Evolutionary conservation across 2,113 vertebrate species (phyloP), one percentile per base, ranked within the genome.

Genomic region (Sinocyclocheilus anophthalmus): DNA sequence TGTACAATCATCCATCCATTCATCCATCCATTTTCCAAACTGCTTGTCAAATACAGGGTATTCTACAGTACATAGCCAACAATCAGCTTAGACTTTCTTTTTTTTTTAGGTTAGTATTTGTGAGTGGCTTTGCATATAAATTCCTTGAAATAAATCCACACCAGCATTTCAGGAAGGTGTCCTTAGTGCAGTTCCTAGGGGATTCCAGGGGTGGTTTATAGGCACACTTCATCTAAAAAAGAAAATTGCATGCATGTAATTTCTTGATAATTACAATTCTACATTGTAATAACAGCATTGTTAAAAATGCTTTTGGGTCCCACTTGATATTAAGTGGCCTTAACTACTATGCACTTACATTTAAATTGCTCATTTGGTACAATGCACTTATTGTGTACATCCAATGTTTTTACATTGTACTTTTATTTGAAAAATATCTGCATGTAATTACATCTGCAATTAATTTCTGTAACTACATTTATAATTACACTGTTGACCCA

Each of bases 91-190:
- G 65, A 67, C 11, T 11, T 26, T 26, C 26, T 63, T 33, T 6
- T 26, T 22, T 57, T 26, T 30, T 5, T 24, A 20, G 16, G 6
- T 63, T 45, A 45, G 22, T 16, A 18, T 33, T 5, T 61, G 30
- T 76, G 12, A 76, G 22, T 48, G 4, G 24, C 61, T 48, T 18
- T 22, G 20, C 75, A 24, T 24, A 0, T 50, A 65, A 30, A 26
- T 18, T 26, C 3, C 0, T 4, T 59, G 2, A 24, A 33, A 85
- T 6, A 85, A 85, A 88, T 24, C 12, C 0, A 61, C 88, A 88
- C 77, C 85, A 88, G 39, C 88, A 42, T 42, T 0, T 14, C 12
- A 85, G 1, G 72, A 89, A 89, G 16, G 2, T 30, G 1, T 30
- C 30, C 30, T 30, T 30, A 30, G 30, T 2, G 30, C 30, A 37